phyloP scores from a whole-genome alignment of 2,113 vertebrate species.

The Phaethon lepturus region DNA sequence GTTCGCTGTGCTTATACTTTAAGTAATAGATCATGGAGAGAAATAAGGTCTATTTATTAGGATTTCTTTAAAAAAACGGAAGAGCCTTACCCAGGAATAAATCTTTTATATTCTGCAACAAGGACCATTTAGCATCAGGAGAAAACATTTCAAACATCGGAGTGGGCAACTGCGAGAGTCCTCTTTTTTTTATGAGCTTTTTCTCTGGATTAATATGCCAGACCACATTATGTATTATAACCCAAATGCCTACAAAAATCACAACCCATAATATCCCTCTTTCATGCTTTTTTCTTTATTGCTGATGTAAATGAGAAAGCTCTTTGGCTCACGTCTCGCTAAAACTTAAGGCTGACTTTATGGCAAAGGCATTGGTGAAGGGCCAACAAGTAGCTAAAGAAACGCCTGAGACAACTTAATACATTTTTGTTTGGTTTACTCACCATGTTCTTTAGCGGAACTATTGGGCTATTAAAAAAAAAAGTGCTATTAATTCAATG shows the following conservation, averaged over 20 bases:
- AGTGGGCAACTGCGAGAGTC: not conserved
- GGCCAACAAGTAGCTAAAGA: slow-evolving; percentile 35
- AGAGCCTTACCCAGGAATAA: not conserved
- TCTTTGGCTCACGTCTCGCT: not conserved
- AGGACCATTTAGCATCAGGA: not conserved
- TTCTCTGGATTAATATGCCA: not conserved
- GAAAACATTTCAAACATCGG: not conserved
- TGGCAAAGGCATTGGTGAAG: not conserved
- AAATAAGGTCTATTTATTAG: not conserved
- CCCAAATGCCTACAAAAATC: not conserved
- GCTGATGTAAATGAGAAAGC: not conserved
- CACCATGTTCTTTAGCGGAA: not conserved
- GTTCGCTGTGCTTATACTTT: not conserved
- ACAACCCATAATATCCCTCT: not conserved
- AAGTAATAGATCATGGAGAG: not conserved
- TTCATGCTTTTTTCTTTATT: not conserved
- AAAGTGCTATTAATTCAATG: not conserved
- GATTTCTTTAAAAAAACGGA: not conserved
- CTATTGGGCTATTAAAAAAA: not conserved
- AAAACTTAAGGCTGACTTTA: not conserved
- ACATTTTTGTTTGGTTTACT: slow-evolving; percentile 10
- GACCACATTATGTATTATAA: not conserved
- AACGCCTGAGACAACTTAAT: not conserved
- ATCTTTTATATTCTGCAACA: not conserved
- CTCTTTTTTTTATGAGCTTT: not conserved